Evolutionary conservation across 2,113 vertebrate species (phyloP), one percentile per base, ranked within the genome.

Genomic region (Sigmodon hispidus): DNA sequence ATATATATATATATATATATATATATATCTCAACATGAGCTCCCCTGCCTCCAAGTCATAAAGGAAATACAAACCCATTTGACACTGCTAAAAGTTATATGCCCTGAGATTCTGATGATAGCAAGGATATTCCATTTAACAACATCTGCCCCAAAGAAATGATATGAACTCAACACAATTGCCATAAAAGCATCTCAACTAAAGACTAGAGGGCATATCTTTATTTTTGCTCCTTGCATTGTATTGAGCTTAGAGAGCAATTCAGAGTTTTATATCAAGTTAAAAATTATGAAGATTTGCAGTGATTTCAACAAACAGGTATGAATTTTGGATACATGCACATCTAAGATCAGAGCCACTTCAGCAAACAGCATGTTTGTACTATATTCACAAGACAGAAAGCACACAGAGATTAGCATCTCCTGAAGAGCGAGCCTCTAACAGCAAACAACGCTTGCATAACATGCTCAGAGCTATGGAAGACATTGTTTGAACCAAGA

Each of bases 1-100:
- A 22, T 22, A 17, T 19, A 17, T 57, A 55, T 9, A 55, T 55
- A 9, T 55, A 55, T 55, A 55, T 55, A 55, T n/a, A n/a, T n/a
- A n/a, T n/a, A n/a, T n/a, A 55, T 55, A 45, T 21, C 80, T 36
- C n/a, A 87, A 3, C 26, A 72, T 0, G 2, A 81, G 3, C 16
- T 24, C 8, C 81, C 19, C 45, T 65, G 29, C 43, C 45, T 61
- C 31, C 45, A 45, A 29, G 40, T 91, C 40, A 34, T 26, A 88
- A 89, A 94, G 40, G 69, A 26, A 94, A 26, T 72, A 15, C 87
- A 91, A 97, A 97, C 75, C 55, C 87, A 83, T 90, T 65, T 96
- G 91, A 36, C 69, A 73, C 3, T 69, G 79, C 89, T 92, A 13
- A 89, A 94, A 95, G 95, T 79, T 73, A 89, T 55, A 89, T 29